Evolutionary conservation across 2,797 vertebrate genomes (phyloP).

Genomic region (Cynopterus sphinx): DNA sequence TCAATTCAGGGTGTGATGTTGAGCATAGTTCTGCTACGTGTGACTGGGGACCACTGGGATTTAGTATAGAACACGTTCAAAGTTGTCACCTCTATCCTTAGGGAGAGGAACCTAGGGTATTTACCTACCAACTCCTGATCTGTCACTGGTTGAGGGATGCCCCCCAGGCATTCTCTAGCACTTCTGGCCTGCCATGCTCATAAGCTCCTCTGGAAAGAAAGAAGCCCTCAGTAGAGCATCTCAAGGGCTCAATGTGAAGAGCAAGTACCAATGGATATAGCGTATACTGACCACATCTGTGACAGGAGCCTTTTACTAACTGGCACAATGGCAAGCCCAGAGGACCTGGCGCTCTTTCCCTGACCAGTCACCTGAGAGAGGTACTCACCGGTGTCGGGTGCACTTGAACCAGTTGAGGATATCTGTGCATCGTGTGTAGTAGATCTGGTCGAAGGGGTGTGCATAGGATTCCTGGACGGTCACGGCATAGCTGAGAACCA

Average conservation of each 20-base stretch:
- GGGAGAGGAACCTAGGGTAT: neutral
- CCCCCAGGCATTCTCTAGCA: neutral
- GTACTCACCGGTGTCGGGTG: slow-evolving; percentile 94
- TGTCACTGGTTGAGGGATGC: neutral
- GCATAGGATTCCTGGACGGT: slow-evolving; percentile 98
- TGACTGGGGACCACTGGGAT: neutral
- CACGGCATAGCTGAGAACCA: slow-evolving; percentile 92
- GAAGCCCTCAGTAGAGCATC: neutral
- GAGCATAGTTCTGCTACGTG: neutral
- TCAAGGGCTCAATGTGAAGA: neutral
- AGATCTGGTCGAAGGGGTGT: slow-evolving; percentile 98
- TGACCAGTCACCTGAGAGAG: accelerated
- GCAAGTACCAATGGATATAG: neutral
- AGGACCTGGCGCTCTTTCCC: neutral
- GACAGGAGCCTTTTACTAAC: neutral
- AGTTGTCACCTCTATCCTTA: neutral
- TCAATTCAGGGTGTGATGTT: neutral
- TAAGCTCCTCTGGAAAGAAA: neutral
- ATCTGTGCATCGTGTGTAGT: slow-evolving; percentile 98
- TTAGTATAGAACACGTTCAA: neutral
- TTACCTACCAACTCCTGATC: neutral
- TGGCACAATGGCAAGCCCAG: neutral
- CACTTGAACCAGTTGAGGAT: slow-evolving; percentile 99
- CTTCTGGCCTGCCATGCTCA: neutral
- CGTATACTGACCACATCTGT: accelerated